Percentiles rank a stretch among this genome's conserved stretches.
These are phyloP conservation scores for Phrynocephalus forsythii DNA, from an alignment of 2,797 vertebrate species.

Conservation along the genomic window DNA sequence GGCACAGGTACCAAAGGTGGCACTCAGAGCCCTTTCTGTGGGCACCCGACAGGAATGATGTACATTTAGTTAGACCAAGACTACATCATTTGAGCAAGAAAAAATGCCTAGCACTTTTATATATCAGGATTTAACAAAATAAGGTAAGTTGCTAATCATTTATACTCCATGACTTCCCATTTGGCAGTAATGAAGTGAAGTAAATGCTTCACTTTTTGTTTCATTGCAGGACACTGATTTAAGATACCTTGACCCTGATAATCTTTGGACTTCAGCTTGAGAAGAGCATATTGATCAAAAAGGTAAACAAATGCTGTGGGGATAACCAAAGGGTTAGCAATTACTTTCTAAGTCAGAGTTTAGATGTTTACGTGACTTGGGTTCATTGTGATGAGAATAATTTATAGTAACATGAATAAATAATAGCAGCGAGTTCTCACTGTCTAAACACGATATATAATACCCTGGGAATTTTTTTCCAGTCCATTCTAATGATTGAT, in stretches of 20 bases:
- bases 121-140: not conserved
- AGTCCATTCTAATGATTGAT: constrained; percentile 56
- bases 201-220: constrained; percentile 51
- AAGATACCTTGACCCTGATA: constrained; percentile 56
- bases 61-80: not conserved
- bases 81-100: not conserved
- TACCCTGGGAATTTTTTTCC: constrained; percentile 65
- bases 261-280: constrained; percentile 69
- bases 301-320: constrained; percentile 40
- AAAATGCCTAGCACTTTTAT: not conserved
- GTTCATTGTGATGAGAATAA: constrained; percentile 76
- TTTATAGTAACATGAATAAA: constrained; percentile 78
- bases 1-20: too few species aligned
- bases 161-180: constrained; percentile 42
- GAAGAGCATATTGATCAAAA: constrained; percentile 59
- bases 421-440: constrained; percentile 72
- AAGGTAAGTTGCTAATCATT: constrained; percentile 38
- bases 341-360: constrained; percentile 70
- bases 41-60: not conserved
- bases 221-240: constrained; percentile 62
- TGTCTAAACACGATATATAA: constrained; percentile 74
- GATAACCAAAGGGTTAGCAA: constrained; percentile 54
- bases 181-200: constrained; percentile 2
- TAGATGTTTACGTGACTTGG: constrained; percentile 76
- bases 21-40: too few species aligned